A percentile compares a stretch with the other conserved stretches of the same genome.
Conservation (phyloP, 2,113 vertebrate species). For the Ploceus nigricollis region DNA sequence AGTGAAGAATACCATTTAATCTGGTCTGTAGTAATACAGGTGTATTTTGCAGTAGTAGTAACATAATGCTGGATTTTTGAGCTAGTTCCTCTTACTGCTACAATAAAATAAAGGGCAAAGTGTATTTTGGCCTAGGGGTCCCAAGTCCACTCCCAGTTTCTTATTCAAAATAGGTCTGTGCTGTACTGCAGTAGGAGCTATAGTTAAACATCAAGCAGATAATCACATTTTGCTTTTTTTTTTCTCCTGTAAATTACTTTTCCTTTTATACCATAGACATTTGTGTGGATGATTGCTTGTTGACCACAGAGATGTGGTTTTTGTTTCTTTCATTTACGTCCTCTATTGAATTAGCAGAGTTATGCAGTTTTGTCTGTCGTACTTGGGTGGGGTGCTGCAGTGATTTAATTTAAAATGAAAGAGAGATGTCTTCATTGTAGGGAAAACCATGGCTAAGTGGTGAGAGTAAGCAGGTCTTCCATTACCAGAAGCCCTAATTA, state of each 20-base stretch:
- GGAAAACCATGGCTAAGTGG: constrained; percentile 10
- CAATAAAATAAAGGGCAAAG: neutral
- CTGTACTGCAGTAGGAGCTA: neutral
- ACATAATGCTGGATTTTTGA: neutral
- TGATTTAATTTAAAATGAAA: constrained; percentile 52
- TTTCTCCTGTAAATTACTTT: neutral
- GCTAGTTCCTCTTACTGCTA: neutral
- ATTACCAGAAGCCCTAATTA: constrained; percentile 65
- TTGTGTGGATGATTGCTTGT: neutral
- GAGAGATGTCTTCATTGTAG: constrained; percentile 46
- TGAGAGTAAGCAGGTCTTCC: constrained; percentile 42
- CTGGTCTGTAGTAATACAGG: neutral
- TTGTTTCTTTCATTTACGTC: neutral
- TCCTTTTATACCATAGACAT: neutral
- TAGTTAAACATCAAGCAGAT: neutral
- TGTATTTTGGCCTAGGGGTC: neutral
- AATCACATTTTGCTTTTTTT: neutral
- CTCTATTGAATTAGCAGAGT: constrained; percentile 8
- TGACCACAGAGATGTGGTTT: neutral
- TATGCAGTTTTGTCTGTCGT: neutral
- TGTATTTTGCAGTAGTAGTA: neutral
- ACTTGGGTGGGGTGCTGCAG: constrained; percentile 34
- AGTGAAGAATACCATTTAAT: neutral
- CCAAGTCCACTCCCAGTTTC: neutral
- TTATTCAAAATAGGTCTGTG: neutral